Percentiles rank a stretch among this genome's conserved stretches.
phyloP scores from a whole-genome alignment of 2,113 vertebrate species.

The Sylvia atricapilla region DNA sequence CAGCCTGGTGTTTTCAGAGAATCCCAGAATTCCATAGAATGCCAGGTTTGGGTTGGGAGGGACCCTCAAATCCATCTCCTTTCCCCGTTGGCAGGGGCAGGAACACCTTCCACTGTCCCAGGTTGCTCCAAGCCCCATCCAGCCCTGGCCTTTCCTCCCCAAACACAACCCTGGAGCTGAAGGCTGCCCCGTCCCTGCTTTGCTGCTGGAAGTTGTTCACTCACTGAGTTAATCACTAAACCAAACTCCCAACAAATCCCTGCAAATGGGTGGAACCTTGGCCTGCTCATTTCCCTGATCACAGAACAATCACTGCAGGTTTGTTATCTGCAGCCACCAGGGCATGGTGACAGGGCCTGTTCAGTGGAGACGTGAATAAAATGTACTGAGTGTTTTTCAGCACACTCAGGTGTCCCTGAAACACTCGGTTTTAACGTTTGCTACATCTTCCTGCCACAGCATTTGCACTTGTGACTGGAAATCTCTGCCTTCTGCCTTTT shows the following conservation, averaged over 20 bases:
- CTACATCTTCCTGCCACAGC: background rate
- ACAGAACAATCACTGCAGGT: background rate
- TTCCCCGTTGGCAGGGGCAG: background rate
- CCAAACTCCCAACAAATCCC: background rate
- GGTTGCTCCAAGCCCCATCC: background rate
- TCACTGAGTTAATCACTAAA: background rate
- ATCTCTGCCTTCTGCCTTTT: background rate
- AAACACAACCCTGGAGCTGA: fast-evolving
- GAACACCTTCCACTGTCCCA: background rate
- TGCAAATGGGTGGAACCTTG: background rate
- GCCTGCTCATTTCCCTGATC: background rate
- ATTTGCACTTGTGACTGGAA: background rate
- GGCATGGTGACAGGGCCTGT: background rate
- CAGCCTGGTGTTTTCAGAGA: fast-evolving
- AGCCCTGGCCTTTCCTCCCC: background rate
- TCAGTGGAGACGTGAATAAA: background rate
- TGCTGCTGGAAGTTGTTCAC: background rate
- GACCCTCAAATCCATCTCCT: background rate
- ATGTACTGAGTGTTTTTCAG: background rate
- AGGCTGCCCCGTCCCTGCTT: background rate
- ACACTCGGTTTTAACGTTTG: background rate
- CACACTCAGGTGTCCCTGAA: background rate
- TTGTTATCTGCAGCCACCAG: background rate
- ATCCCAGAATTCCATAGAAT: background rate
- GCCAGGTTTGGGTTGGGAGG: background rate